phyloP scores from a whole-genome alignment of 1,140 invertebrate genomes.

The Ctenoplectra terminalis region DNA sequence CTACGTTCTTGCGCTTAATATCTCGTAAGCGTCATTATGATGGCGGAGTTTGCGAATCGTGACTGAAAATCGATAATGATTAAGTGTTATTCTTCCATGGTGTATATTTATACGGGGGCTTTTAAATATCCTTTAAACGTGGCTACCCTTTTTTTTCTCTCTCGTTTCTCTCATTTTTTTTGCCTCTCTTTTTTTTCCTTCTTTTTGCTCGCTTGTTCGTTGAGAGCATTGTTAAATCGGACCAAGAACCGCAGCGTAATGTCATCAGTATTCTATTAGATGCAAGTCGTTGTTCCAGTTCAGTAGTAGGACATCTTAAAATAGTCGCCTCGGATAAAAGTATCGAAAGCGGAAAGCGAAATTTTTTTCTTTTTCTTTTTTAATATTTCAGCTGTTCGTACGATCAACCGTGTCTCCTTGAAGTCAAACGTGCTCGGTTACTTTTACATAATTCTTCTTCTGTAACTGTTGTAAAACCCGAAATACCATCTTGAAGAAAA shows the following conservation, averaged over 20 bases:
- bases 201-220: background rate
- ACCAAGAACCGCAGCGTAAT: slow-evolving; percentile 30
- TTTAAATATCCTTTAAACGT: slow-evolving; percentile 6
- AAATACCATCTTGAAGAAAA: background rate
- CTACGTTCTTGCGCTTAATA: background rate
- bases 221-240: slow-evolving; percentile 27
- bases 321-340: slow-evolving; percentile 53
- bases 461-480: background rate
- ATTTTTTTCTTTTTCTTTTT: slow-evolving; percentile 13
- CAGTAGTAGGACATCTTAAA: slow-evolving; percentile 56
- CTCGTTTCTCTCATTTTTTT: background rate
- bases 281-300: slow-evolving; percentile 59
- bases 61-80: slow-evolving; percentile 21
- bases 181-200: background rate
- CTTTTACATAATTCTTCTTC: background rate
- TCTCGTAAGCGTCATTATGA: background rate
- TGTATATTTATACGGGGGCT: no score
- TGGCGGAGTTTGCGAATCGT: background rate
- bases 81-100: background rate
- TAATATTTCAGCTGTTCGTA: background rate
- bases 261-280: slow-evolving; percentile 56
- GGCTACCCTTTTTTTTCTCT: background rate
- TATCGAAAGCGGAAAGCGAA: slow-evolving; percentile 54
- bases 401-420: background rate
- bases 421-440: background rate